phyloP scores from a whole-genome alignment of 2,888 invertebrate species.

The Xiphydria camelus region DNA sequence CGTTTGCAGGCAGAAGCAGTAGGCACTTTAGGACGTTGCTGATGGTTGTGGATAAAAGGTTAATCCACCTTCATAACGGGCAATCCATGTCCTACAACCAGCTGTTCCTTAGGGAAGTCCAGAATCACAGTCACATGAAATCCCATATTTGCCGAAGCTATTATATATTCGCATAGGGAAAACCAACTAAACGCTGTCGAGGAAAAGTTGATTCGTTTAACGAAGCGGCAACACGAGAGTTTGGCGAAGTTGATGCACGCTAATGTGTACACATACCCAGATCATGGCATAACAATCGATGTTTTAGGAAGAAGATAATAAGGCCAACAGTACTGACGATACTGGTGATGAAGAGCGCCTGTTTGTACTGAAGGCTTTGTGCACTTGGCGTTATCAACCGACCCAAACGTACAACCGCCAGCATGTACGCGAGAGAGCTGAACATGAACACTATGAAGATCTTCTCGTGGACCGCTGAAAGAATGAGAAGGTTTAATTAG shows the following conservation, averaged over 20 bases:
- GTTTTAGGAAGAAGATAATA: constrained; percentile 85
- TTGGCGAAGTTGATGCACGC: constrained; percentile 1
- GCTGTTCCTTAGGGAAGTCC: constrained; percentile 82
- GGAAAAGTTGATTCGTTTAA: constrained; percentile 7
- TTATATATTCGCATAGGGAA: constrained; percentile 89
- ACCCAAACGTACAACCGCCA: constrained; percentile 69
- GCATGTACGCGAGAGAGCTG: constrained; percentile 82
- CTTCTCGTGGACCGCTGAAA: constrained; percentile 85
- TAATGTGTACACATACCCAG: constrained; percentile 68
- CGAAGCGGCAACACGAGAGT: constrained; percentile 11
- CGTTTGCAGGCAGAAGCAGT: constrained; percentile 35
- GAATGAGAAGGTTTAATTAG: too few species aligned
- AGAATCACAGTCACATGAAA: constrained; percentile 86
- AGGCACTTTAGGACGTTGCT: constrained; percentile 48
- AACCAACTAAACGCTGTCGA: constrained; percentile 89
- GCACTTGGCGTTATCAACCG: constrained; percentile 55
- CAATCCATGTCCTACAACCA: constrained; percentile 71
- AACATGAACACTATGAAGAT: constrained; percentile 91
- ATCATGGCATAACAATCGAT: constrained; percentile 85
- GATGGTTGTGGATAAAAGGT: constrained; percentile 33
- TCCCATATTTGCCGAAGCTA: constrained; percentile 90
- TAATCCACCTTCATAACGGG: constrained; percentile 53
- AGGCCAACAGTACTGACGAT: constrained; percentile 80
- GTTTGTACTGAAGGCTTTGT: constrained; percentile 64
- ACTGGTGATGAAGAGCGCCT: constrained; percentile 74